phyloP scores from a whole-genome alignment of 2,113 vertebrate species.

The Tachycineta bicolor region DNA sequence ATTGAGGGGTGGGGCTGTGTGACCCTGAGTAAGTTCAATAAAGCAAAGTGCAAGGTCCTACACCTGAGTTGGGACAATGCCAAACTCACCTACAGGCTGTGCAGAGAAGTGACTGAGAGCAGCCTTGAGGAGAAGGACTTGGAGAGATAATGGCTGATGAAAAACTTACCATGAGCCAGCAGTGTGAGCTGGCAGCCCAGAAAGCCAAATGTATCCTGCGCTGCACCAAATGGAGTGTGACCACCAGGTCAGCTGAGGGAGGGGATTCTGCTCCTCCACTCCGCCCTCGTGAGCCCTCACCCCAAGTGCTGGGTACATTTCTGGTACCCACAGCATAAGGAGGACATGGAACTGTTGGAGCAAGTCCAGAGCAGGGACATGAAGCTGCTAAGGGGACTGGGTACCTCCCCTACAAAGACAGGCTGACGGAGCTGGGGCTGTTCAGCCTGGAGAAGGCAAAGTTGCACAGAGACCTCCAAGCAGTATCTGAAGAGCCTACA shows the following conservation, averaged over 20 bases:
- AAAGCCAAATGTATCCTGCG: background rate
- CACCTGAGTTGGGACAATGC: background rate
- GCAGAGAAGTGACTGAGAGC: background rate
- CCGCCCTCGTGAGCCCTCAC: accelerated
- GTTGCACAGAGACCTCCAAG: background rate
- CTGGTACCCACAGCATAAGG: background rate
- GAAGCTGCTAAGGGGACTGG: background rate
- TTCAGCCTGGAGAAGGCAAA: background rate
- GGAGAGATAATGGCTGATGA: background rate
- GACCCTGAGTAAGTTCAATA: background rate
- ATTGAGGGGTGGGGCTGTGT: background rate
- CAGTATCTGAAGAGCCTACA: background rate
- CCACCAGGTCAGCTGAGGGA: background rate
- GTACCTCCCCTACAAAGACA: background rate
- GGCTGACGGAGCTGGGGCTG: background rate
- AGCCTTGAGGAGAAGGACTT: background rate
- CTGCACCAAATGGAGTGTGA: accelerated
- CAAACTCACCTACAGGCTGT: background rate
- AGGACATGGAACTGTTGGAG: background rate
- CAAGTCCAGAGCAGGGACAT: background rate
- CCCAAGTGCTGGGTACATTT: background rate
- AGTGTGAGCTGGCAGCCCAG: background rate
- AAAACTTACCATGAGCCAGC: background rate
- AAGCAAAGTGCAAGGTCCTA: background rate
- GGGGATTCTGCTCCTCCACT: background rate